Evolutionary conservation across 2,888 invertebrate genomes (phyloP).

Genomic region (Drosophila mayaguana): DNA sequence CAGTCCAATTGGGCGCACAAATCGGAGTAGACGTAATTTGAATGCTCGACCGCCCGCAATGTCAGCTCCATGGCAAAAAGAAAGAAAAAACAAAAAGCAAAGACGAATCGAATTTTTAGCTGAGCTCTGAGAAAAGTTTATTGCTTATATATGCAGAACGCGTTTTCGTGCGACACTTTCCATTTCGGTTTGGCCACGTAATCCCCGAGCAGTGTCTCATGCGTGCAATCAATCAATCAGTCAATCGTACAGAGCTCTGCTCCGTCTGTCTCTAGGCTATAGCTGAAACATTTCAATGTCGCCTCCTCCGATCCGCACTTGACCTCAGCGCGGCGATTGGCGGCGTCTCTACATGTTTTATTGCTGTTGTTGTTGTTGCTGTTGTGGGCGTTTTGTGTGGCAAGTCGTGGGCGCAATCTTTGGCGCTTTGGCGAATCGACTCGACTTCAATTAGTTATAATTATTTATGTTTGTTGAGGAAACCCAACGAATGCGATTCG

Average conservation of each 20-base stretch:
- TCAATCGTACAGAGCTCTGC: constrained; percentile 12
- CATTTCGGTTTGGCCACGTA: constrained; percentile 46
- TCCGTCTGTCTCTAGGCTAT: constrained; percentile 1
- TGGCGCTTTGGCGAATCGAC: constrained; percentile 45
- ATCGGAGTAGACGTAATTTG: constrained; percentile 32
- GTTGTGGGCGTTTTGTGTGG: constrained; percentile 35
- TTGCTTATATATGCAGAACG: constrained; percentile 68
- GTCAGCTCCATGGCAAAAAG: constrained; percentile 5
- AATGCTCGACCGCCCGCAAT: constrained; percentile 28
- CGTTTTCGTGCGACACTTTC: constrained; percentile 39
- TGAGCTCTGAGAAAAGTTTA: constrained; percentile 31
- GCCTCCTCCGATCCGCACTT: constrained; percentile 49
- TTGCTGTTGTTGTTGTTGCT: constrained; percentile 15
- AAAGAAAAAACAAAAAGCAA: neutral
- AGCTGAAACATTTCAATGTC: constrained; percentile 64
- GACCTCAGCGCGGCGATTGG: constrained; percentile 45
- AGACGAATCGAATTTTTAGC: constrained; percentile 20
- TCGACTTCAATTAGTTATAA: constrained; percentile 70
- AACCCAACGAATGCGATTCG: constrained; percentile 44
- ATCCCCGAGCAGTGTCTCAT: constrained; percentile 23
- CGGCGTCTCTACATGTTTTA: constrained; percentile 17
- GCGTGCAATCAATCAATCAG: constrained; percentile 39
- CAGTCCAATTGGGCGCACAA: constrained; percentile 8
- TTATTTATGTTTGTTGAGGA: constrained; percentile 50
- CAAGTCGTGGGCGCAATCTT: constrained; percentile 49